Evolutionary conservation across 92 coral and sea anemone genomes (phyloP), one percentile per base, ranked within the genome.

Genomic region (Zoanthus gigantus): DNA sequence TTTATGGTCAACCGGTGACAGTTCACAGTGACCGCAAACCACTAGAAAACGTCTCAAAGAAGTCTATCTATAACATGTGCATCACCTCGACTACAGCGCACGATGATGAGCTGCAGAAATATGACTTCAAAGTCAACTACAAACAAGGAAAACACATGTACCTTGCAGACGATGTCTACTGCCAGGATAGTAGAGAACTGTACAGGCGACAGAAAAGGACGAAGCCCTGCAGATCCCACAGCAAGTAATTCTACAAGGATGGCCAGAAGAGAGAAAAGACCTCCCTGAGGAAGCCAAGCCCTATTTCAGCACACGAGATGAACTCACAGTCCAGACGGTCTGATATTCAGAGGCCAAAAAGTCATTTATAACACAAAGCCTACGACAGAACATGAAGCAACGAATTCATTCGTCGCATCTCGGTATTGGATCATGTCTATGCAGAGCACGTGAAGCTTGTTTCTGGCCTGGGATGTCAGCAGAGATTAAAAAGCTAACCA

Each of bases 391-490:
- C 60, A 54, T 54, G 60, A 54, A 54, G 60, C 60, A 54, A 54
- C 0, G 12, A 54, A 54, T 78, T 31, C 83, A 78, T 61, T 78
- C 67, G 52, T 54, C 69, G 7, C 83, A 78, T 63, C 83, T 78
- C 37, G 83, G 83, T 31, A 18, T 78, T 52, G 83, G 34, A 3
- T 78, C 83, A 45, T 54, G 83, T 78, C 61, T 78, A 53, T 37
- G 44, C 65, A 78, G 69, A 78, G 83, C 7, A 23, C 74, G 60
- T 54, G 60, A 54, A 54, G 60, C 12, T 54, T 54, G 5, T 16
- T 76, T 68, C 86, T 90, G 92, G 92, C 92, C 90, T 11, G 89
- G 89, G 17, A 76, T 90, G 86, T 77, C 86, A 7, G 58, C 58
- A 47, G 88, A 90, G 16, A 61, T 90, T 9, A 90, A 75, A 31